These are phyloP conservation scores for Amphipyra tragopoginis DNA, from an alignment of 2,888 invertebrate species.

Conservation along the genomic window DNA sequence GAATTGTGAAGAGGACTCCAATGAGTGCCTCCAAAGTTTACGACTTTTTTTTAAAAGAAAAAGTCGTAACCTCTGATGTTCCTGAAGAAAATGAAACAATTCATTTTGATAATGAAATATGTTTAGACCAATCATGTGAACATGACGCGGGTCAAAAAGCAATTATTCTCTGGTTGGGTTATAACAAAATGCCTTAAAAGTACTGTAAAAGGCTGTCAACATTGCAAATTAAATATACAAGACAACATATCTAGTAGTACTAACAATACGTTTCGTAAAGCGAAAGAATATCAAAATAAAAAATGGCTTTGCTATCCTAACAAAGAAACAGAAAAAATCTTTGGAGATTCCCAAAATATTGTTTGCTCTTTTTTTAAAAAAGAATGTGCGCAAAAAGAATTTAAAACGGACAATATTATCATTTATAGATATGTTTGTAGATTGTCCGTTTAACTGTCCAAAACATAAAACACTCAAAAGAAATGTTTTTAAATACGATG, in stretches of 20 bases:
- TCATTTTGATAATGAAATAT: constrained; percentile 14
- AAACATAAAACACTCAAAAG: neutral
- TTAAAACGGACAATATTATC: neutral
- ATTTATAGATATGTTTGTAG: neutral
- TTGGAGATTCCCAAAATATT: constrained; percentile 6
- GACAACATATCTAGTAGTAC: constrained; percentile 1
- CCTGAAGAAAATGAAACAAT: constrained; percentile 17
- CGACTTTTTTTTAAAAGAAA: constrained; percentile 20
- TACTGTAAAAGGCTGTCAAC: constrained; percentile 18
- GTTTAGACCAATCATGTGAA: constrained; percentile 1
- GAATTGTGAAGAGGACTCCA: constrained; percentile 50
- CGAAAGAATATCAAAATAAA: constrained; percentile 23
- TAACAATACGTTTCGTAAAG: constrained; percentile 13
- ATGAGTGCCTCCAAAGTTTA: constrained; percentile 10
- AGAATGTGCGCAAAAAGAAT: constrained; percentile 1
- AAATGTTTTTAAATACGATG: neutral
- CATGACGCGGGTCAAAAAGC: constrained; percentile 27
- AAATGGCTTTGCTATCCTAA: constrained; percentile 31
- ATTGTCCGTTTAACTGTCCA: neutral
- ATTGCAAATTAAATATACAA: constrained; percentile 11
- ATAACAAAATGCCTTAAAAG: constrained; percentile 17
- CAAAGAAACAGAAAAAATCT: constrained; percentile 5
- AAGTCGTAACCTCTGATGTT: constrained; percentile 12
- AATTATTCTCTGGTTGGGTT: constrained; percentile 31
- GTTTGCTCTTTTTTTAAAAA: neutral